These are phyloP conservation scores for Delia radicum DNA, from an alignment of 1,140 invertebrate species.

Conservation along the genomic window DNA sequence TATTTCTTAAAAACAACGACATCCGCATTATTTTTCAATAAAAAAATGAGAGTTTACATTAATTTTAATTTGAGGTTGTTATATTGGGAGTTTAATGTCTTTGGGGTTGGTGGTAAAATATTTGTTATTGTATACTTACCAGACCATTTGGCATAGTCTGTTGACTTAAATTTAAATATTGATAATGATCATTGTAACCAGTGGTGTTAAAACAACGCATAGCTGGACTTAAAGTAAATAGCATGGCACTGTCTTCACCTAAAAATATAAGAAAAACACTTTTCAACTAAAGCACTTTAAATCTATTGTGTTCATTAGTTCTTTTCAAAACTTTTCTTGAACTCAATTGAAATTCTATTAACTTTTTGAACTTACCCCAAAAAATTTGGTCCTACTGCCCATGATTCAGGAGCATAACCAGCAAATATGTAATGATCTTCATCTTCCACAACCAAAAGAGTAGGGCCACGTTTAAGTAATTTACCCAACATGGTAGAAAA, in stretches of 20 bases:
- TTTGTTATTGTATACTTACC: slow-evolving; percentile 62
- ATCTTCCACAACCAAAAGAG: slow-evolving; percentile 77
- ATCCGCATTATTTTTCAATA: too few species aligned
- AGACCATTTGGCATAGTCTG: slow-evolving; percentile 90
- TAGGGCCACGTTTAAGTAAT: slow-evolving; percentile 75
- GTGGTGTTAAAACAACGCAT: slow-evolving; percentile 76
- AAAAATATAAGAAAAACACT: neutral
- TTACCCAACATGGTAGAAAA: slow-evolving; percentile 76
- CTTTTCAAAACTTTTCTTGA: neutral
- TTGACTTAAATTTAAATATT: slow-evolving; percentile 86
- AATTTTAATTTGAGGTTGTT: too few species aligned
- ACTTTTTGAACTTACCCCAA: slow-evolving; percentile 32
- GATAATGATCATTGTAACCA: slow-evolving; percentile 84
- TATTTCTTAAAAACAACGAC: too few species aligned
- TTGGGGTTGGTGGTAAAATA: too few species aligned
- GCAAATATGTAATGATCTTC: slow-evolving; percentile 83
- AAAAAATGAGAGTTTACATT: too few species aligned
- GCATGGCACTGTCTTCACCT: slow-evolving; percentile 68
- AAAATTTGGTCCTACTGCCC: slow-evolving; percentile 70
- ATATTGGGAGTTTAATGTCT: too few species aligned
- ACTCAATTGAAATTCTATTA: neutral
- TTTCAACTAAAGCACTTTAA: neutral
- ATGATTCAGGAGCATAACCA: slow-evolving; percentile 77
- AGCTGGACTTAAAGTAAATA: slow-evolving; percentile 78
- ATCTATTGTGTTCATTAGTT: neutral